Percentiles rank a stretch among this genome's conserved stretches.
These are phyloP conservation scores for Spodoptera littoralis DNA, from an alignment of 2,888 invertebrate species.

Conservation along the genomic window DNA sequence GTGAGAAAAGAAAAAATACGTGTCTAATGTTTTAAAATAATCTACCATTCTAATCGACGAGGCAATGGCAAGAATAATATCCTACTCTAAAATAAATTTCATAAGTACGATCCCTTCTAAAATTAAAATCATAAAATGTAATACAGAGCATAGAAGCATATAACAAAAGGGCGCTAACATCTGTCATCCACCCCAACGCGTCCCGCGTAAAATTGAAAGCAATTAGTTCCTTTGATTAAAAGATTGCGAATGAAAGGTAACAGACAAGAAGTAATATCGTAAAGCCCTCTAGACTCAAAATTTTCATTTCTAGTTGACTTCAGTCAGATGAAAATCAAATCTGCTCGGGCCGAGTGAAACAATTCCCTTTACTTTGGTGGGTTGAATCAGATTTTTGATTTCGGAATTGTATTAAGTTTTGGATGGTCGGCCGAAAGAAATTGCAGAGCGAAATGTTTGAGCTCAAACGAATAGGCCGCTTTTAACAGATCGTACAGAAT, in stretches of 20 bases:
- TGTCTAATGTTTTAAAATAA: too few relatives aligned
- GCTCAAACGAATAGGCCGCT: constrained; percentile 47
- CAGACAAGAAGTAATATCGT: constrained; percentile 50
- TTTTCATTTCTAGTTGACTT: constrained; percentile 63
- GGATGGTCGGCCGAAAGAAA: constrained; percentile 58
- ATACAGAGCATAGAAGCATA: constrained; percentile 9
- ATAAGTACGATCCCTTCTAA: neutral
- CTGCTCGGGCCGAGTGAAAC: constrained; percentile 62
- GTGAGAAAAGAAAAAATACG: too few relatives aligned
- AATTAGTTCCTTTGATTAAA: constrained; percentile 59
- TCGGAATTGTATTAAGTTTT: constrained; percentile 72
- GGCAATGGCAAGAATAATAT: too few relatives aligned
- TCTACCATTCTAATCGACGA: too few relatives aligned
- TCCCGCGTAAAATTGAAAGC: constrained; percentile 50
- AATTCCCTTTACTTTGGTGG: constrained; percentile 68
- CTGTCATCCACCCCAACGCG: constrained; percentile 33
- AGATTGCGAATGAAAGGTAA: constrained; percentile 43
- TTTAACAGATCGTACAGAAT: constrained; percentile 39
- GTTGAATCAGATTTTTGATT: constrained; percentile 72
- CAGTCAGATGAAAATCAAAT: constrained; percentile 71
- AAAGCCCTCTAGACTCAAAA: constrained; percentile 42
- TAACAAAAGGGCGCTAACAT: constrained; percentile 34
- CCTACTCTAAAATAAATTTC: neutral
- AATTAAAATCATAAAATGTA: constrained; percentile 18
- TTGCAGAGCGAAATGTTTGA: constrained; percentile 58